These are phyloP conservation scores for Xenopus tropicalis DNA, from an alignment of 2,113 vertebrate genomes.

Conservation along the genomic window DNA sequence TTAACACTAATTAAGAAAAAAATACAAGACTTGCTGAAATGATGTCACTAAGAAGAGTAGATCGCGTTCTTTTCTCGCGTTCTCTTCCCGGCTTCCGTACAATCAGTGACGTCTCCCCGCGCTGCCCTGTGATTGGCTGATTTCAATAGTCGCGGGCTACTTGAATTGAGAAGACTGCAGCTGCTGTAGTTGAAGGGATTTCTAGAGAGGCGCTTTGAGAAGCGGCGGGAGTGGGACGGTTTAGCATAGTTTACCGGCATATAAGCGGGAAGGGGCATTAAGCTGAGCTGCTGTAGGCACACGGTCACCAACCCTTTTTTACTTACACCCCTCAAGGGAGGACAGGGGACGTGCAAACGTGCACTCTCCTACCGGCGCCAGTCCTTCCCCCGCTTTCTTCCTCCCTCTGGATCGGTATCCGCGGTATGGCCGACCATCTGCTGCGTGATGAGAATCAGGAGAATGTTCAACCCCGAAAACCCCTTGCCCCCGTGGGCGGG, in stretches of 20 bases:
- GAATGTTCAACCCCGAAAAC: slow-evolving; percentile 68
- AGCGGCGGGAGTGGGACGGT: not conserved
- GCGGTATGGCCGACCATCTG: slow-evolving; percentile 50
- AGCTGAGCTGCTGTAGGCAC: not conserved
- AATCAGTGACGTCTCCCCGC: slow-evolving; percentile 39
- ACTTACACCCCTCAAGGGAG: not conserved
- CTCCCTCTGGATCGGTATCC: slow-evolving; percentile 54
- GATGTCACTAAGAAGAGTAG: no score
- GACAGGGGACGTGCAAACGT: not conserved
- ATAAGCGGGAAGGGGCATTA: not conserved
- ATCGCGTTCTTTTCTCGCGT: not conserved
- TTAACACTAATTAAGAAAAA: no score
- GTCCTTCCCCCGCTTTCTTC: not conserved
- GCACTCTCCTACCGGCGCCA: not conserved
- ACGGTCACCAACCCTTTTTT: no score
- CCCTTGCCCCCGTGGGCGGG: slow-evolving; percentile 29
- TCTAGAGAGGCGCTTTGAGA: slow-evolving; percentile 1
- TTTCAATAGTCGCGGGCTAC: slow-evolving; percentile 99
- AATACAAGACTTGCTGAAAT: no score
- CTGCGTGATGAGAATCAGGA: slow-evolving; percentile 76
- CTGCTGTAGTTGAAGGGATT: slow-evolving; percentile 43
- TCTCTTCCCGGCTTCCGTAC: slow-evolving; percentile 15
- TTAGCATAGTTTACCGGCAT: not conserved
- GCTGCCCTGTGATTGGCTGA: slow-evolving; percentile 69
- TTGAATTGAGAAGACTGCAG: slow-evolving; percentile 75